Percentiles rank a stretch among this genome's conserved stretches.
phyloP scores from a whole-genome alignment of 1,140 invertebrate species.

The Babylonia areolata region DNA sequence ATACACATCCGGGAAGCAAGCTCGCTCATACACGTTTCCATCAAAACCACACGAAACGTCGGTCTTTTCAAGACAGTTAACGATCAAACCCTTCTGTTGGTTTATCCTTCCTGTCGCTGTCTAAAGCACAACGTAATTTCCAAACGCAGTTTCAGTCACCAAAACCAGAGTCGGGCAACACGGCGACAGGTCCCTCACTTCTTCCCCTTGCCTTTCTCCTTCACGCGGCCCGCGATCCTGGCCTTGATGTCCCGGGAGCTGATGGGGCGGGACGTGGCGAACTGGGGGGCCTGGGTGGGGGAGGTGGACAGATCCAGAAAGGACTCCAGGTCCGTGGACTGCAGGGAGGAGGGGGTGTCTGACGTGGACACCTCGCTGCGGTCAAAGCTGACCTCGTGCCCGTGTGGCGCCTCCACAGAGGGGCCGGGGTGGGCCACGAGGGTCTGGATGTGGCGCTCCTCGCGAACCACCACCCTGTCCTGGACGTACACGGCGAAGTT shows the following conservation, averaged over 20 bases:
- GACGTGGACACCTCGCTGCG: neutral
- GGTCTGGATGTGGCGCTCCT: constrained; percentile 38
- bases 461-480: constrained; percentile 37
- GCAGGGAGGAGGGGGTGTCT: constrained; percentile 24
- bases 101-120: no score
- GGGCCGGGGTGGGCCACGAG: neutral
- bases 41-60: no score
- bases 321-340: constrained; percentile 40
- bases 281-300: neutral
- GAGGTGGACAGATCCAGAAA: constrained; percentile 29
- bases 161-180: no score
- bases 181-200: no score
- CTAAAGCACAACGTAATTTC: neutral
- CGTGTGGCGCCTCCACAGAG: constrained; percentile 18
- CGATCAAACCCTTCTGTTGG: no score
- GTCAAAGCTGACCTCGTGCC: constrained; percentile 16
- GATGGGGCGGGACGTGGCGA: constrained; percentile 40
- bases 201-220: constrained; percentile 27
- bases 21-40: no score
- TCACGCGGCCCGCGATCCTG: constrained; percentile 36
- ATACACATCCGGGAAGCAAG: no score
- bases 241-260: constrained; percentile 48
- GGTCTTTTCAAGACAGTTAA: no score
- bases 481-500: constrained; percentile 43
- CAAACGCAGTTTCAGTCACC: no score